Base-by-base conservation (phyloP, 1,140 invertebrate species). In the Drosophila sturtevanti region DNA sequence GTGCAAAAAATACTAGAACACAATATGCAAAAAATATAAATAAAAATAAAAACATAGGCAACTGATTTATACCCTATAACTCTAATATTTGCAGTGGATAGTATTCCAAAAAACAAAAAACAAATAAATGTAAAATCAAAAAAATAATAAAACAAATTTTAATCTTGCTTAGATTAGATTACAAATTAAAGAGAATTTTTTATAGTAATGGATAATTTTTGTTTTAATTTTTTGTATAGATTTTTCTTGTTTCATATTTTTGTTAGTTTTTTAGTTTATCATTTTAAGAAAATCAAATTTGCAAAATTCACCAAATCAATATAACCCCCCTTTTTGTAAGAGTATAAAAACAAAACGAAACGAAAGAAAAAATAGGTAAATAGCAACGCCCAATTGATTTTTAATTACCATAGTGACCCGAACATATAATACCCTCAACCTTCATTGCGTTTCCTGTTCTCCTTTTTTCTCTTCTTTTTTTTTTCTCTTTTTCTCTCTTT, bases 341-440 rank as follows among this genome's bases (percentile, higher is more conserved):
- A 12, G 34, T 12, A 35, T 35, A 9, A 44, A 16, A 18, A 16
- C 16, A 9, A 16, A 18, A 44, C 24, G 4, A 24, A 24, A 24
- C 1, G 24, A 31, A 1, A 48, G 21, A 10, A 48, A 21, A 16
- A 48, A 48, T 10, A 6, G 41, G 37, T 35, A 62, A 22, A 35
- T 54, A 41, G 81, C 22, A 81, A 75, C 74, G 82, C 68, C 68
- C 79, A 87, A 87, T 87, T 87, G 79, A 89, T 89, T 87, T 87
- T 89, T 84, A 89, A 89, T 89, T 78, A 89, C 79, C 67, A 63
- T 72, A 72, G 67, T 79, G 79, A 82, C 79, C 75, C 68, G 48
- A 48, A 65, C 5, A 31, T n/a, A n/a, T n/a, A n/a, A n/a, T 31
- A 31, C 77, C 55, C 64, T 60, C 67, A 66, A 68, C 60, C 35